Conservation (phyloP, 1,140 invertebrate species). For the Drosophila prosaltans region DNA sequence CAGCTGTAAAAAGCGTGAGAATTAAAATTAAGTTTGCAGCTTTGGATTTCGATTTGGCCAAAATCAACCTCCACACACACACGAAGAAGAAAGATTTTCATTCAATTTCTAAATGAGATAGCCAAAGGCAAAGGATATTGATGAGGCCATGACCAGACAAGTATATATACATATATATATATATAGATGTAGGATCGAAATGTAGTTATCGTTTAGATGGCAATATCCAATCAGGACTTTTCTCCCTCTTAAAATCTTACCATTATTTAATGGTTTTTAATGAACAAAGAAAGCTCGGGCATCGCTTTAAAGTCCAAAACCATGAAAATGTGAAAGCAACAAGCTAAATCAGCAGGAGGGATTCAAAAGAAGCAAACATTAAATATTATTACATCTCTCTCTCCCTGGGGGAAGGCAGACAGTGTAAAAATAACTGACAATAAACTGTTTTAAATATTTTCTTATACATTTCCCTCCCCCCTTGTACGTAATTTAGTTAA, state of each 20-base stretch:
- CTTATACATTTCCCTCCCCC: too few relatives aligned
- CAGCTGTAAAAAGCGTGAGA: conserved; percentile 66
- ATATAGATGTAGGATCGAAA: background rate
- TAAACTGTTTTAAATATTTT: too few relatives aligned
- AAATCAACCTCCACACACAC: background rate
- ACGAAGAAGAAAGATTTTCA: conserved; percentile 13
- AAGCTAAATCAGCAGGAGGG: too few relatives aligned
- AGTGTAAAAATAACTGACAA: too few relatives aligned
- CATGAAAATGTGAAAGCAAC: too few relatives aligned
- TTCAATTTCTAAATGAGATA: conserved; percentile 23
- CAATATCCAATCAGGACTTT: conserved; percentile 11
- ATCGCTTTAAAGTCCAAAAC: background rate
- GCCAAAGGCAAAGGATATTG: conserved; percentile 15
- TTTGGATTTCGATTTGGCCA: conserved; percentile 4
- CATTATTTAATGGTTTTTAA: conserved; percentile 7
- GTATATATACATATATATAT: background rate
- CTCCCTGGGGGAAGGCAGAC: too few relatives aligned
- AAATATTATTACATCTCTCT: too few relatives aligned
- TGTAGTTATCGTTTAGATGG: conserved; percentile 10
- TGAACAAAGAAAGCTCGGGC: background rate
- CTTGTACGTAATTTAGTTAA: too few relatives aligned
- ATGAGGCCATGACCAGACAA: background rate
- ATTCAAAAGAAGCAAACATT: too few relatives aligned
- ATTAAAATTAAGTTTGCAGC: conserved; percentile 74
- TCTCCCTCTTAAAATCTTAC: background rate